Evolutionary conservation across 92 coral and sea anemone genomes (phyloP), one percentile per base, ranked within the genome.

Genomic region (Epizoanthus illoricatus): DNA sequence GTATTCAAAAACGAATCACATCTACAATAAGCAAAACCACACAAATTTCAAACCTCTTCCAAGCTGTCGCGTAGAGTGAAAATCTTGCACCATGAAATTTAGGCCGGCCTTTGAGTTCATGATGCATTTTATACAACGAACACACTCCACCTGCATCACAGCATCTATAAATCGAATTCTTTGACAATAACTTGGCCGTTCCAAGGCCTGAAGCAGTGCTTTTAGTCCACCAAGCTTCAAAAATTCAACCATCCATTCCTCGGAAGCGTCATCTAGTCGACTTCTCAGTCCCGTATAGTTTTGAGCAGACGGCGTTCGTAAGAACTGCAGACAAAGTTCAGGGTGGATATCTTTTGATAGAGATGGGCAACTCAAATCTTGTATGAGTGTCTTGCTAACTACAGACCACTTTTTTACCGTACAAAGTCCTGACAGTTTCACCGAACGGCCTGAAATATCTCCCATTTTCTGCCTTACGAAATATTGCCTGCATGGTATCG

Each of bases 31-130:
- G 56, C 41, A 60, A 59, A 84, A 36, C 36, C 49, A 73, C 36
- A 75, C 13, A 24, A 23, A 11, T 45, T 43, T 47, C 79, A 75
- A 84, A 84, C 87, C 87, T 84, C 79, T 74, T 52, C 76, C 79
- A 23, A 84, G 81, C 21, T 65, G 87, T 41, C 87, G 87, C 62
- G 76, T 67, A 7, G 71, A 69, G 18, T 84, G 76, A 19, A 55
- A 65, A 55, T 84, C 59, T 75, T 75, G 74, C 36, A 84, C 45
- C 58, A 84, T 75, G 79, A 23, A 84, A 21, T 75, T 59, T 69
- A 84, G 24, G 17, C 87, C 87, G 20, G 83, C 71, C 65, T 65
- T 65, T 28, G 87, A 75, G 70, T 84, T 84, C 87, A 84, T 75
- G 45, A 84, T 74, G 61, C 73, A 65, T 54, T 69, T 78, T 18